These are phyloP conservation scores for Chrysolina oricalcia DNA, from an alignment of 2,888 invertebrate species.

Conservation along the genomic window DNA sequence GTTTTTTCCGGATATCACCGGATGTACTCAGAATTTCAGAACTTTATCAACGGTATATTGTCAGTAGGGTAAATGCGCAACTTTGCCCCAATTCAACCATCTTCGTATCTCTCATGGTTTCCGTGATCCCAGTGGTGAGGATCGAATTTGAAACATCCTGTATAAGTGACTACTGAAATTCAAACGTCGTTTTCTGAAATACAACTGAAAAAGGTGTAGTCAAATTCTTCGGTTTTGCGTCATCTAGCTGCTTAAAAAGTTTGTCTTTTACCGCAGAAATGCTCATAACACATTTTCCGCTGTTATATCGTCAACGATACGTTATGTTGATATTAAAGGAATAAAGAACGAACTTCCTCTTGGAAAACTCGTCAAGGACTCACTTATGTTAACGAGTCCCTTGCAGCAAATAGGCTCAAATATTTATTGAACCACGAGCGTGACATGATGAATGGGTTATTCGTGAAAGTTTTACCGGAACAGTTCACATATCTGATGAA, in stretches of 20 bases:
- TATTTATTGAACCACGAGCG: background rate
- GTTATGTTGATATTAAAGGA: background rate
- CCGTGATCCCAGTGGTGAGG: no score
- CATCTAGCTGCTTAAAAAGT: background rate
- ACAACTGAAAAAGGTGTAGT: no score
- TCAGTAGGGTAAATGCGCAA: no score
- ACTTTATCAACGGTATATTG: no score
- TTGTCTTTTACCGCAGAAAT: background rate
- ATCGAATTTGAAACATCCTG: no score
- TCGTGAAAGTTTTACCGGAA: background rate
- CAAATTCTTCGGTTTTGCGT: no score
- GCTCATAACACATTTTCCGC: background rate
- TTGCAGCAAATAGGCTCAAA: background rate
- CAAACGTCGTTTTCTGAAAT: no score
- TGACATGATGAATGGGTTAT: background rate
- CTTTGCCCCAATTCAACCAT: no score
- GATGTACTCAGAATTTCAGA: no score
- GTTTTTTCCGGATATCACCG: no score
- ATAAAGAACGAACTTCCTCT: background rate
- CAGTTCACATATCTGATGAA: background rate
- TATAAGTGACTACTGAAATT: no score
- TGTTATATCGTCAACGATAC: background rate
- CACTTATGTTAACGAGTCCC: constrained; percentile 15
- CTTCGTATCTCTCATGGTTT: no score
- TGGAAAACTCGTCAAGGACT: background rate